Base-by-base conservation (phyloP, 2,113 vertebrate species). In the Aplodontia rufa region DNA sequence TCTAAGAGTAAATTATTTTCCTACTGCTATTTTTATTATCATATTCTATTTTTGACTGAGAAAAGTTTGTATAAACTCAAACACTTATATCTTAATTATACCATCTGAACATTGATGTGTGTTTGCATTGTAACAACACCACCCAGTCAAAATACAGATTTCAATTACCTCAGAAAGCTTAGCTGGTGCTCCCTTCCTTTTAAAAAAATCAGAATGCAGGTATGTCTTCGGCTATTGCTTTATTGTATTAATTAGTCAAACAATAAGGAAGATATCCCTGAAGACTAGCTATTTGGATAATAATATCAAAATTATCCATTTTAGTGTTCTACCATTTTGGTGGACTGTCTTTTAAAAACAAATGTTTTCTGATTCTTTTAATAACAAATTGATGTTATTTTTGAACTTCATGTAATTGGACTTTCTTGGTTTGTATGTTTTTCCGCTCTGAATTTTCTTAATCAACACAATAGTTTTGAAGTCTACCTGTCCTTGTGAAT, bases 281-380 rank as follows among this genome's bases (percentile, higher is more conserved):
- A 95, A 94, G 66, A 30, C 1, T 80, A 53, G 6, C 60, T 75
- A 20, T 94, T 22, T 79, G 8, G 19, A 32, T 64, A 86, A 58
- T 55, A 49, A 58, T 89, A 87, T 79, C 40, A 89, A 94, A 92
- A 87, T 92, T 60, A 92, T 89, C 49, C 5, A 51, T 32, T 28
- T 93, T 51, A 37, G 1, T 83, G 26, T 79, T 94, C 75, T 42
- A 80, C 13, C 42, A 91, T 92, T 87, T 75, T 45, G 17, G 35
- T 90, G n/a, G 72, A 93, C 49, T n/a, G n/a, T n/a, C n/a, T n/a
- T n/a, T n/a, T n/a, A n/a, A n/a, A n/a, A 8, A 62, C 40, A 62
- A 35, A 22, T 62, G 4, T 86, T 28, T 58, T 78, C 55, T 87
- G 22, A 74, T n/a, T 87, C 45, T 75, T 14, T 47, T 53, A 75